These are phyloP conservation scores for Oreochromis mossambicus DNA, from an alignment of 2,797 vertebrate genomes.

Conservation along the genomic window DNA sequence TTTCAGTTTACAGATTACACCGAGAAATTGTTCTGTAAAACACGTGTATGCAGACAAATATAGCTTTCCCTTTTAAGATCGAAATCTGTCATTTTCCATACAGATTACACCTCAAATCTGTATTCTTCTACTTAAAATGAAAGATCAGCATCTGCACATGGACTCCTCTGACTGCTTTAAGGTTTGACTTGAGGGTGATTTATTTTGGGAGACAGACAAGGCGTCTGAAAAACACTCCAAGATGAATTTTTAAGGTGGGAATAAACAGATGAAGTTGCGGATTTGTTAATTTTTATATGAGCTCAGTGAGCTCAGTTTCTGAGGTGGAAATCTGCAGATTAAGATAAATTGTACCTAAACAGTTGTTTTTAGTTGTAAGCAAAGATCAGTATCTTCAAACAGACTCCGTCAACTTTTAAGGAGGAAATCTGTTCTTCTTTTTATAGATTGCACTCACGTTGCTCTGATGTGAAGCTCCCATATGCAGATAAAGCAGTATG, in stretches of 20 bases:
- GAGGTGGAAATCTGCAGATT: background rate
- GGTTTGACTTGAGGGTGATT: background rate
- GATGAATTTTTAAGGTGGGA: background rate
- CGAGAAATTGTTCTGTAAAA: background rate
- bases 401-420: background rate
- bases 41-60: background rate
- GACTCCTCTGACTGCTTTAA: background rate
- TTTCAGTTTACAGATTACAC: background rate
- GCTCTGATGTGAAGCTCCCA: background rate
- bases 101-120: background rate
- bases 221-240: background rate
- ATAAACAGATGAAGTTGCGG: background rate
- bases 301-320: background rate
- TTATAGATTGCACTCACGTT: background rate
- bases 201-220: background rate
- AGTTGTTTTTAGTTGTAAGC: background rate
- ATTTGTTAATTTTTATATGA: background rate
- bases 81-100: background rate
- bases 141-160: background rate
- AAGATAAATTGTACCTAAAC: background rate
- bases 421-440: background rate
- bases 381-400: background rate
- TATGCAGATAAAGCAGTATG: background rate
- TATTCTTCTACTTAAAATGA: background rate
- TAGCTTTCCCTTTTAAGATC: background rate